A percentile compares a stretch with the other conserved stretches of the same genome.
Conservation (phyloP, 1,140 invertebrate genomes). For the Dendroctonus ponderosae region DNA sequence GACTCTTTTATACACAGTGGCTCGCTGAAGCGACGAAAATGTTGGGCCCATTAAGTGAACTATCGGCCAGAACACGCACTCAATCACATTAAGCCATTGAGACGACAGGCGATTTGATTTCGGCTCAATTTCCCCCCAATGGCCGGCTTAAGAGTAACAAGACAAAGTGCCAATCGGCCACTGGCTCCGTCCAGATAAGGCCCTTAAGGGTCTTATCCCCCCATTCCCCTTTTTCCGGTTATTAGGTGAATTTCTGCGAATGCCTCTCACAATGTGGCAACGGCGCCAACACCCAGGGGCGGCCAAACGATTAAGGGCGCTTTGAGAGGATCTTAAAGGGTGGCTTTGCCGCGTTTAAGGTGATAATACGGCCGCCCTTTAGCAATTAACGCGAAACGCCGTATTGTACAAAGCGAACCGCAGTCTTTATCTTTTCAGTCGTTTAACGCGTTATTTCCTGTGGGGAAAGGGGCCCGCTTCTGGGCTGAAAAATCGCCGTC, state of each 20-base stretch:
- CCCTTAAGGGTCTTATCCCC: neutral
- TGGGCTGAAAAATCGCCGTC: too few relatives aligned
- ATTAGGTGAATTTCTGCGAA: neutral
- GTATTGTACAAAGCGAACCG: constrained; percentile 15
- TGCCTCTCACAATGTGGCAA: neutral
- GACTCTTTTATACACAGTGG: too few relatives aligned
- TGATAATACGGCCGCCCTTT: constrained; percentile 16
- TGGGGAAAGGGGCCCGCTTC: neutral
- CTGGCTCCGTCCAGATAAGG: neutral
- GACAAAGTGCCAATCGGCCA: constrained; percentile 16
- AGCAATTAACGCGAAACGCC: constrained; percentile 6
- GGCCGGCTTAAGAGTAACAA: too few relatives aligned
- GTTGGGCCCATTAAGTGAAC: too few relatives aligned
- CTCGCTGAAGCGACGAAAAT: too few relatives aligned
- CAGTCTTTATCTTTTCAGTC: neutral
- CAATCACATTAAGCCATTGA: too few relatives aligned
- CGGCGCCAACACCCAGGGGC: constrained; percentile 9
- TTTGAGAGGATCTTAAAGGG: constrained; percentile 6
- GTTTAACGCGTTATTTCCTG: constrained; percentile 3
- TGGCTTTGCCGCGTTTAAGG: constrained; percentile 14
- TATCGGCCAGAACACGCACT: too few relatives aligned
- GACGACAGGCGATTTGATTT: too few relatives aligned
- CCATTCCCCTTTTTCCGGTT: neutral
- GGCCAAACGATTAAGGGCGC: constrained; percentile 5
- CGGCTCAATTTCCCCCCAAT: too few relatives aligned